Evolutionary conservation across 2,113 vertebrate species (phyloP), one percentile per base, ranked within the genome.

Genomic region (Paedocypris sp.): DNA sequence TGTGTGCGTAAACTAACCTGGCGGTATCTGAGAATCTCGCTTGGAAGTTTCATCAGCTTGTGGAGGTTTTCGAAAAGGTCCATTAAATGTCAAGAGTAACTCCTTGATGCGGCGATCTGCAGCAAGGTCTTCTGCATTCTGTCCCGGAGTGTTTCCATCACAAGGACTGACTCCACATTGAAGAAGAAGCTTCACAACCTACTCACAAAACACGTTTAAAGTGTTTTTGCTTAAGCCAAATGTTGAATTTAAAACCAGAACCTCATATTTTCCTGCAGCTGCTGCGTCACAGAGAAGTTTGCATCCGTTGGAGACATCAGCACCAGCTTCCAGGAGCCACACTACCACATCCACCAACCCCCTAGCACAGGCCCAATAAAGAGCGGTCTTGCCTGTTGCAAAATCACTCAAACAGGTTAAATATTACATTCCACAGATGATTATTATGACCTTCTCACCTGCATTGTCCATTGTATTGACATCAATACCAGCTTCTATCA

Each of bases 211-310:
- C 41, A 71, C 57, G 29, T 18, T 11, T 56, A 12, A 57, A 42
- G 12, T 42, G 18, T 6, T 63, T 62, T 32, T 57, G 22, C n/a
- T n/a, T n/a, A n/a, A n/a, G n/a, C n/a, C n/a, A n/a, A n/a, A n/a
- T n/a, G n/a, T n/a, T n/a, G n/a, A n/a, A n/a, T n/a, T n/a, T n/a
- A n/a, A n/a, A n/a, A n/a, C n/a, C n/a, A n/a, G n/a, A n/a, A 95
- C 92, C 91, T 92, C 75, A 71, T 85, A 78, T 66, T 83, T 58
- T 66, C 75, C 84, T 28, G 62, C 48, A 3, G 0, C 6, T 54
- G 86, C 87, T 52, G 89, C 89, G 71, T 86, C 79, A 1, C 90
- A 89, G 48, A 94, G 82, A 4, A 92, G 86, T 23, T 79, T 81
- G 73, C 79, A 22, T 53, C 90, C 87, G 64, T 73, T 78, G 35